Percentiles rank a stretch among this genome's conserved stretches.
Evolutionary conservation across 1,140 invertebrate species (phyloP).

Genomic region (Anthonomus grandis): DNA sequence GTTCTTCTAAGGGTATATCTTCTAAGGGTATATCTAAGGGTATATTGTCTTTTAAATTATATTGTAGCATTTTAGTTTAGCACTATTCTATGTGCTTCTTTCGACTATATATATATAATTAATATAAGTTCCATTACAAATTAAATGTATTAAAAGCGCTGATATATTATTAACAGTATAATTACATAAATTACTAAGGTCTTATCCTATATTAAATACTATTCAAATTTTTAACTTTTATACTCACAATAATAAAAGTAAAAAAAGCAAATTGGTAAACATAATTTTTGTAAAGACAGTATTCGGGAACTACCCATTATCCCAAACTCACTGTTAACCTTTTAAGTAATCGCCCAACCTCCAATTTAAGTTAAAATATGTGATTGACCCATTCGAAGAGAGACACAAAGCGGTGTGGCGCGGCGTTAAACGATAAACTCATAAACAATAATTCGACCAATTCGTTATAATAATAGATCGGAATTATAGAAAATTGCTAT

Average conservation of each 20-base stretch:
- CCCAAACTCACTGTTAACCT: slow-evolving; percentile 13
- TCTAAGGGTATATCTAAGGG: too few relatives aligned
- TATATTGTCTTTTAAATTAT: too few relatives aligned
- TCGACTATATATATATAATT: too few relatives aligned
- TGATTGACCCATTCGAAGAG: slow-evolving; percentile 8
- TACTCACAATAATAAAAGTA: background rate
- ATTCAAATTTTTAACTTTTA: too few relatives aligned
- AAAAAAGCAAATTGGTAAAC: slow-evolving; percentile 1
- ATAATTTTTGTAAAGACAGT: background rate
- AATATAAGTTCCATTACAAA: too few relatives aligned
- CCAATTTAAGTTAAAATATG: slow-evolving; percentile 16
- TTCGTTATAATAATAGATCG: slow-evolving; percentile 26
- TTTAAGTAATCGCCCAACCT: slow-evolving; percentile 2
- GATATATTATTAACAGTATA: too few relatives aligned
- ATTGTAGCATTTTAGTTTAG: too few relatives aligned
- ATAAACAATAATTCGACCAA: slow-evolving; percentile 33
- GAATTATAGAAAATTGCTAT: slow-evolving; percentile 28
- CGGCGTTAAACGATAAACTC: slow-evolving; percentile 22
- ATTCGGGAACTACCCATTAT: slow-evolving; percentile 5
- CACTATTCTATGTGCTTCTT: too few relatives aligned
- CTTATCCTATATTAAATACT: too few relatives aligned
- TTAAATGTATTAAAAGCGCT: too few relatives aligned
- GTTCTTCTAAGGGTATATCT: too few relatives aligned
- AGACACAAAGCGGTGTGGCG: slow-evolving; percentile 3
- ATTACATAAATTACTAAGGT: too few relatives aligned